phyloP scores from a whole-genome alignment of 2,797 vertebrate species.

The Hydrophis major region DNA sequence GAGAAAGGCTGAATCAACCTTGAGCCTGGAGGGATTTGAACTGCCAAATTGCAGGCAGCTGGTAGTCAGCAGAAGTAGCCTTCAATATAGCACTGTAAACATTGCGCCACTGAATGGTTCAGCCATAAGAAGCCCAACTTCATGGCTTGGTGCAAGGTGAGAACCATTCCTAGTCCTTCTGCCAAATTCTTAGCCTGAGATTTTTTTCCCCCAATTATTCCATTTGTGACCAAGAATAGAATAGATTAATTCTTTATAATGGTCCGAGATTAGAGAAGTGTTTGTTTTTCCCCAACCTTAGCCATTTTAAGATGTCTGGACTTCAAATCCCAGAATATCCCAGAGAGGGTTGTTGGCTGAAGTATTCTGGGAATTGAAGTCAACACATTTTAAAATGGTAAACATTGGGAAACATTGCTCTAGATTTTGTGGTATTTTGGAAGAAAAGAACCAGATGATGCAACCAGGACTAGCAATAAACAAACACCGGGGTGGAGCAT shows the following conservation, averaged over 20 bases:
- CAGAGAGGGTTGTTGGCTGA: not conserved
- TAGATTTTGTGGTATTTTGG: not conserved
- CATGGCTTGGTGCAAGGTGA: not conserved
- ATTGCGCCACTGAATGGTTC: not conserved
- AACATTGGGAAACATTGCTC: not conserved
- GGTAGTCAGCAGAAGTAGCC: too few relatives aligned
- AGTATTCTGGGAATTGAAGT: not conserved
- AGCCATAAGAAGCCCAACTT: not conserved
- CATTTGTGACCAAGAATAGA: not conserved
- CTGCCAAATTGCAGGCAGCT: too few relatives aligned
- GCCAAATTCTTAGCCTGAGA: not conserved
- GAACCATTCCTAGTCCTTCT: not conserved
- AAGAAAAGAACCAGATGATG: not conserved
- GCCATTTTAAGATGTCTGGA: not conserved
- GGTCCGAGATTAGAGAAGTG: not conserved
- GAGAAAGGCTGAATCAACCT: too few relatives aligned
- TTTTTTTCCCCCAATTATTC: not conserved
- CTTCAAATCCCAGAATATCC: not conserved
- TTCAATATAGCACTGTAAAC: too few relatives aligned
- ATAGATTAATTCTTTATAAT: not conserved
- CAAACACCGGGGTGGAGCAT: not conserved
- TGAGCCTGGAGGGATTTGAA: too few relatives aligned
- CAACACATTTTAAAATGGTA: not conserved
- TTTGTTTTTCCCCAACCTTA: not conserved
- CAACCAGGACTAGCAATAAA: not conserved